Percentiles rank a stretch among this genome's conserved stretches.
Conservation (phyloP, 1,140 invertebrate species). For the Mactra quadrangularis region DNA sequence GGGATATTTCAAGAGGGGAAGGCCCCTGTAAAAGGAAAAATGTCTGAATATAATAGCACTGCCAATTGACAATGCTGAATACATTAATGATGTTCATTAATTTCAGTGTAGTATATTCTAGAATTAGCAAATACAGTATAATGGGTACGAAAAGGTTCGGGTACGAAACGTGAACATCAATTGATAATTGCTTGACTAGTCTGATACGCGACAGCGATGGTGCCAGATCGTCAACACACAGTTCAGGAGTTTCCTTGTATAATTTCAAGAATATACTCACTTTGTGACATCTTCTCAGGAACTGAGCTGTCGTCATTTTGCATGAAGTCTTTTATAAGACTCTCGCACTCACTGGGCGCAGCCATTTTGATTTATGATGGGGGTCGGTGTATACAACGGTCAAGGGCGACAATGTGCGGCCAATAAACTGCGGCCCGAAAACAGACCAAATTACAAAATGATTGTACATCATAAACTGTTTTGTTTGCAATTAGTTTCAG, state of each 20-base stretch:
- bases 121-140: no score
- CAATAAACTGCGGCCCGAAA: no score
- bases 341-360: constrained; percentile 23
- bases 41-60: not conserved
- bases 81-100: no score
- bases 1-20: not conserved
- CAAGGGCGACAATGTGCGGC: no score
- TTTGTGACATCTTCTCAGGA: constrained; percentile 3
- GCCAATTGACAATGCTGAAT: not conserved
- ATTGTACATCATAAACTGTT: no score
- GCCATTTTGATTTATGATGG: constrained; percentile 52
- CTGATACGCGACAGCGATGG: no score
- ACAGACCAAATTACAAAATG: no score
- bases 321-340: constrained; percentile 30
- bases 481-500: no score
- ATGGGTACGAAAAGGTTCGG: not conserved
- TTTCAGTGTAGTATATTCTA: no score
- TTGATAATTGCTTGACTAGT: not conserved
- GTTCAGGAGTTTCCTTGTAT: no score
- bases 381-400: no score
- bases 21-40: not conserved
- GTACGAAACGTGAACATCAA: not conserved
- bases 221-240: no score
- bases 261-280: not conserved
- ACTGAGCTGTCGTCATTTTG: constrained; percentile 38